A percentile compares a stretch with the other conserved stretches of the same genome.
phyloP scores from a whole-genome alignment of 2,113 vertebrate species.

The Chloropsis hardwickii region DNA sequence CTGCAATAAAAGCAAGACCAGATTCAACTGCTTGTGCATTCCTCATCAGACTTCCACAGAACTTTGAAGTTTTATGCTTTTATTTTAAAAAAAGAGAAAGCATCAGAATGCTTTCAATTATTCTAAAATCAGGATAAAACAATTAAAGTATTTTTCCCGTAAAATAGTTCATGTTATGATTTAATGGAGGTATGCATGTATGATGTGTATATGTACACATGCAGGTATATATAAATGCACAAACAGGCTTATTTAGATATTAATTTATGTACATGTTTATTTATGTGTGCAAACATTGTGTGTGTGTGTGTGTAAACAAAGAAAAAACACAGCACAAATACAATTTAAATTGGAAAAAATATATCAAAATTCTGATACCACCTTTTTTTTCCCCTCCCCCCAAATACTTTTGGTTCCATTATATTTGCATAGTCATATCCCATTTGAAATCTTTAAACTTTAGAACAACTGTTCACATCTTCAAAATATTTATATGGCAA shows the following conservation, averaged over 20 bases:
- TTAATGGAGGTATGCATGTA: neutral
- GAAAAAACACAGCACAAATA: neutral
- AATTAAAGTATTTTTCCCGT: neutral
- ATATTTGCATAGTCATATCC: neutral
- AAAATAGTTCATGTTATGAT: neutral
- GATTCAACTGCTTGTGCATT: neutral
- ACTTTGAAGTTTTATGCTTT: neutral
- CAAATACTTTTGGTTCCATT: neutral
- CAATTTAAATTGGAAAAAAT: neutral
- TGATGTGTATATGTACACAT: neutral
- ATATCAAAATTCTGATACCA: neutral
- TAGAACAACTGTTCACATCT: neutral
- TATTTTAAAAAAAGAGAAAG: neutral
- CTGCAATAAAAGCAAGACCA: neutral
- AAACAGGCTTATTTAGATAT: neutral
- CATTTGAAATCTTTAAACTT: neutral
- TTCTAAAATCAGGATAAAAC: neutral
- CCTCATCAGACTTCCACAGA: neutral
- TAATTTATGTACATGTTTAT: neutral
- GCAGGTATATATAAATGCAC: accelerated
- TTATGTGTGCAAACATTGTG: neutral
- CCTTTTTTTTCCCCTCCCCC: accelerated
- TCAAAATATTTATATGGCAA: neutral
- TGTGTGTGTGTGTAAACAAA: accelerated
- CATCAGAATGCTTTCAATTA: accelerated